phyloP scores from a whole-genome alignment of 2,888 invertebrate genomes.

The Ditula angustiorana region DNA sequence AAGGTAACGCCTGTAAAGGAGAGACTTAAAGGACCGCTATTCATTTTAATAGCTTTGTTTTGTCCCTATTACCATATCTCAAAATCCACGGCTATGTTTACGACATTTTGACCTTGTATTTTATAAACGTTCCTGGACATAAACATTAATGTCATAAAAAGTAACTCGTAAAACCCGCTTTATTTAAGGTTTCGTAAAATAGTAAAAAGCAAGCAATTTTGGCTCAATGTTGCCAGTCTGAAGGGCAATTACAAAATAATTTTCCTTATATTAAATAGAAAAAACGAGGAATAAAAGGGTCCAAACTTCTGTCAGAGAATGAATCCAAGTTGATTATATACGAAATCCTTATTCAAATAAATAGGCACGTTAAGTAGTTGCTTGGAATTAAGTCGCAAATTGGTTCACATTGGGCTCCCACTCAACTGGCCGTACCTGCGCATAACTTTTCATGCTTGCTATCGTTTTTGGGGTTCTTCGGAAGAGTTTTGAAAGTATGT shows the following conservation, averaged over 20 bases:
- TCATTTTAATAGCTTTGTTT: constrained; percentile 6
- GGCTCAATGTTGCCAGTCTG: neutral
- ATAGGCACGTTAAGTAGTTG: neutral
- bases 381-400: constrained; percentile 17
- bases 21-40: neutral
- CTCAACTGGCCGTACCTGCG: neutral
- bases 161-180: constrained; percentile 19
- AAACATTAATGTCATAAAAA: constrained; percentile 16
- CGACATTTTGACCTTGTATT: constrained; percentile 5
- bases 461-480: constrained; percentile 9
- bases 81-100: neutral
- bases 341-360: constrained; percentile 9
- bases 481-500: neutral
- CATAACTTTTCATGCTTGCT: constrained; percentile 14
- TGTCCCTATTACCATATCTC: neutral
- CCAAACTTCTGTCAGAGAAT: neutral
- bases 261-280: constrained; percentile 17
- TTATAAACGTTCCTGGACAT: neutral
- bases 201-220: constrained; percentile 18
- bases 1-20: neutral
- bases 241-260: constrained; percentile 24
- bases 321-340: neutral
- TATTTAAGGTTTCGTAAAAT: constrained; percentile 18
- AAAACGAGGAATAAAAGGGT: neutral
- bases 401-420: constrained; percentile 4